Evolutionary conservation across 2,113 vertebrate species (phyloP).

Genomic region (Alaudala cheleensis): DNA sequence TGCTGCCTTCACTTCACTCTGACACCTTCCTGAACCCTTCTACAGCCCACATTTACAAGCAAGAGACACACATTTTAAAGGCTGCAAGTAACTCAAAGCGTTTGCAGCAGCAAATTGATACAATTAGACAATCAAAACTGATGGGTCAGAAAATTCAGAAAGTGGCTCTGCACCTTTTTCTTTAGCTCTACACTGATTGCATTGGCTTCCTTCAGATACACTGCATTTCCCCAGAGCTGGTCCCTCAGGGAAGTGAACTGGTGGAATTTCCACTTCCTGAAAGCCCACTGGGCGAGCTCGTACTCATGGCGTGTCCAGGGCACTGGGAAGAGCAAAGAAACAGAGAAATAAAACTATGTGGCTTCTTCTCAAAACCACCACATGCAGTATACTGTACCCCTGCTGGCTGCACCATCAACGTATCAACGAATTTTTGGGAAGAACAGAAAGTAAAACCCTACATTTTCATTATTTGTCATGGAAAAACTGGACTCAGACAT

Average conservation of each 20-base stretch:
- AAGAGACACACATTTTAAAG: background rate
- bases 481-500: background rate
- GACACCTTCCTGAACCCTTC: background rate
- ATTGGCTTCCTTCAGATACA: conserved; percentile 96
- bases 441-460: background rate
- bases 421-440: background rate
- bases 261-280: conserved; percentile 96
- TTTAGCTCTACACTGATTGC: conserved; percentile 98
- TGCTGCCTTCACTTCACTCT: no score
- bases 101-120: background rate
- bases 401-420: background rate
- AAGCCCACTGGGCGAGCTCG: conserved; percentile 95
- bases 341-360: background rate
- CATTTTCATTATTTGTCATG: background rate
- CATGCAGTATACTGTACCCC: background rate
- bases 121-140: background rate
- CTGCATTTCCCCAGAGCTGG: conserved; percentile 95
- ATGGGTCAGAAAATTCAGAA: background rate
- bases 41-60: background rate
- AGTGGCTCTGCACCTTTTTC: conserved; percentile 81
- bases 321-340: conserved; percentile 71
- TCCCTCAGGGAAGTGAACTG: conserved; percentile 97
- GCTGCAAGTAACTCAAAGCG: background rate
- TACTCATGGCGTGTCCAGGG: conserved; percentile 95
- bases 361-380: background rate